phyloP scores from a whole-genome alignment of 2,888 invertebrate genomes.

The Athalia cordata region DNA sequence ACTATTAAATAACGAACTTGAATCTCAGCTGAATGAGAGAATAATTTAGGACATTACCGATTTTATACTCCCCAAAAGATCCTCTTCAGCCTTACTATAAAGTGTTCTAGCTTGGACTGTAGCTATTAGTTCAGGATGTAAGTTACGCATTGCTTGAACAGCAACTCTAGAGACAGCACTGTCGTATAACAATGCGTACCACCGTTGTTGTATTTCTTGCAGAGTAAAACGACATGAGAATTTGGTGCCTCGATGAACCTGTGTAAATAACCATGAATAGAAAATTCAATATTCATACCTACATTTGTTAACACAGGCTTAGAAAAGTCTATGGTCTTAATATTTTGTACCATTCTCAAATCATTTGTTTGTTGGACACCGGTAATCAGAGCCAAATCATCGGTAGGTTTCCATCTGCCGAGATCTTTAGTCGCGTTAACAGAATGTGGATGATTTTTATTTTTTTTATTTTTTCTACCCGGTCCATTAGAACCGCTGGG shows the following conservation, averaged over 20 bases:
- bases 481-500: constrained; percentile 68
- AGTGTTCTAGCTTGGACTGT: constrained; percentile 91
- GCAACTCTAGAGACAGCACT: constrained; percentile 94
- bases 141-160: constrained; percentile 93
- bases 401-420: constrained; percentile 97
- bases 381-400: constrained; percentile 94
- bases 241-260: constrained; percentile 93
- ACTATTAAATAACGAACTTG: constrained; percentile 19
- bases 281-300: not conserved
- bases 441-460: constrained; percentile 81
- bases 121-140: constrained; percentile 93
- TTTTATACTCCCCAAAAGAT: constrained; percentile 86
- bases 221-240: constrained; percentile 97
- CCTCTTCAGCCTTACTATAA: constrained; percentile 93
- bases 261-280: constrained; percentile 34
- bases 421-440: constrained; percentile 86
- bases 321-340: not conserved
- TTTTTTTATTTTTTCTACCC: constrained; percentile 72
- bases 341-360: constrained; percentile 77
- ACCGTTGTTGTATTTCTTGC: constrained; percentile 94
- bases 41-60: constrained; percentile 76
- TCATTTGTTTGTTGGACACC: constrained; percentile 95
- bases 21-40: constrained; percentile 38
- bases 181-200: constrained; percentile 97
- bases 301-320: too few species aligned